phyloP scores from a whole-genome alignment of 2,113 vertebrate species.

The Myanophis thanlyinensis region DNA sequence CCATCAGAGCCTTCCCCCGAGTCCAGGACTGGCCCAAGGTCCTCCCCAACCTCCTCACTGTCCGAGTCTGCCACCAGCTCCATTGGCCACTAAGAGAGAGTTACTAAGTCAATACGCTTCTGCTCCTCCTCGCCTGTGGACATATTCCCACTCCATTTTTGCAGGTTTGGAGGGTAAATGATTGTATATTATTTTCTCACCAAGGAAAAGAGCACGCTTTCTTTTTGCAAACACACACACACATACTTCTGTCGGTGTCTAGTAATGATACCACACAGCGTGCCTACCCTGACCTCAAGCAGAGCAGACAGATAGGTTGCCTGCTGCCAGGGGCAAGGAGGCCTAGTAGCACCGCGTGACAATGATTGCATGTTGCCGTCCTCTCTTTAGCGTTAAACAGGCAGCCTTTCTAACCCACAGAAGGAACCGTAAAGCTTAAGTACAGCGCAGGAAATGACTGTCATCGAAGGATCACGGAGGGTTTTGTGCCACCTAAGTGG shows the following conservation, averaged over 20 bases:
- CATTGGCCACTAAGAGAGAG: no score
- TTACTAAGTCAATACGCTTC: conserved; percentile 12
- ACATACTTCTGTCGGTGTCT: conserved; percentile 41
- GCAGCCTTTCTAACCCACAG: background rate
- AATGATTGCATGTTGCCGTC: conserved; percentile 31
- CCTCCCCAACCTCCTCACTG: no score
- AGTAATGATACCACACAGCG: conserved; percentile 48
- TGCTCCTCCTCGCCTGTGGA: conserved; percentile 30
- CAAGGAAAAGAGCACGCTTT: conserved; percentile 44
- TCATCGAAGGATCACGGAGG: background rate
- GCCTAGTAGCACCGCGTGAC: conserved; percentile 4
- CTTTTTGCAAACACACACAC: conserved; percentile 14
- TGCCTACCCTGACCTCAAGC: conserved; percentile 52
- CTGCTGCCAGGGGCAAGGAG: conserved; percentile 30
- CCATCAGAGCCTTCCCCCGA: no score
- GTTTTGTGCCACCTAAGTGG: background rate
- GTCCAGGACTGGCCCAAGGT: no score
- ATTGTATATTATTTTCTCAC: conserved; percentile 63
- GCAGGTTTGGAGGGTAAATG: conserved; percentile 43
- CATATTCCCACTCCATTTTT: conserved; percentile 41
- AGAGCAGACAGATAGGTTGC: conserved; percentile 48
- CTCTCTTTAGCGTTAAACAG: conserved; percentile 7
- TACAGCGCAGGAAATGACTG: background rate
- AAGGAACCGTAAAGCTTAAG: background rate
- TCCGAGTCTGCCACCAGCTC: no score